Evolutionary conservation across 2,113 vertebrate species (phyloP).

Genomic region (Perca fluviatilis): DNA sequence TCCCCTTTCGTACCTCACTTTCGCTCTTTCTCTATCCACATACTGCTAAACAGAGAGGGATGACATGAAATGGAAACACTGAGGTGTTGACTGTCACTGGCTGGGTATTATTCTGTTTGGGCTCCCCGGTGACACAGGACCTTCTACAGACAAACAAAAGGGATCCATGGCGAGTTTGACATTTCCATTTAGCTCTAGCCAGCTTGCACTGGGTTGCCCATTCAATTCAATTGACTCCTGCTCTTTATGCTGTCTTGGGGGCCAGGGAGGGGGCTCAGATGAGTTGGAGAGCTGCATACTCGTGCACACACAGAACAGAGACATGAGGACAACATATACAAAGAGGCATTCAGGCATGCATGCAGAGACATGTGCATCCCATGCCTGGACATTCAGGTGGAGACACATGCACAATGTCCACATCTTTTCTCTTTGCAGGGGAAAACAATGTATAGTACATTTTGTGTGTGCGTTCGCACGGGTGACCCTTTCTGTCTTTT

Average conservation of each 20-base stretch:
- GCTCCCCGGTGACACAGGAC: conserved; percentile 54
- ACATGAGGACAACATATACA: conserved; percentile 7
- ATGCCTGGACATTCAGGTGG: background rate
- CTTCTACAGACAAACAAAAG: conserved; percentile 78
- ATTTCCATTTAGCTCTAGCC: conserved; percentile 81
- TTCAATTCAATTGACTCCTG: conserved; percentile 77
- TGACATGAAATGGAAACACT: conserved; percentile 58
- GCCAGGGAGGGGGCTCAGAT: conserved; percentile 22
- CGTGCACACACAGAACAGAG: background rate
- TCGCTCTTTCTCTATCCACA: background rate
- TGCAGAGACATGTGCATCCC: background rate
- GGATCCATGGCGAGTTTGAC: conserved; percentile 71
- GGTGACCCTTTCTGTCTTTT: conserved; percentile 44
- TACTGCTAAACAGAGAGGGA: conserved; percentile 30
- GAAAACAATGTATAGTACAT: conserved; percentile 2
- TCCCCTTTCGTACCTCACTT: conserved; percentile 13
- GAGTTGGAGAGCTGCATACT: conserved; percentile 1
- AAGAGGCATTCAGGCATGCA: background rate
- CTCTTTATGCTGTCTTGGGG: conserved; percentile 56
- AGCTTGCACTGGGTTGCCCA: conserved; percentile 53
- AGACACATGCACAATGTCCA: background rate
- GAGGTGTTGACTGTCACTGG: conserved; percentile 59
- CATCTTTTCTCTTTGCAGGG: conserved; percentile 1
- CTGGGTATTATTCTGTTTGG: conserved; percentile 63
- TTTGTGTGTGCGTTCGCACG: conserved; percentile 24